Evolutionary conservation across 2,888 invertebrate genomes (phyloP), one percentile per base, ranked within the genome.

Genomic region (Cephus rjabovi): DNA sequence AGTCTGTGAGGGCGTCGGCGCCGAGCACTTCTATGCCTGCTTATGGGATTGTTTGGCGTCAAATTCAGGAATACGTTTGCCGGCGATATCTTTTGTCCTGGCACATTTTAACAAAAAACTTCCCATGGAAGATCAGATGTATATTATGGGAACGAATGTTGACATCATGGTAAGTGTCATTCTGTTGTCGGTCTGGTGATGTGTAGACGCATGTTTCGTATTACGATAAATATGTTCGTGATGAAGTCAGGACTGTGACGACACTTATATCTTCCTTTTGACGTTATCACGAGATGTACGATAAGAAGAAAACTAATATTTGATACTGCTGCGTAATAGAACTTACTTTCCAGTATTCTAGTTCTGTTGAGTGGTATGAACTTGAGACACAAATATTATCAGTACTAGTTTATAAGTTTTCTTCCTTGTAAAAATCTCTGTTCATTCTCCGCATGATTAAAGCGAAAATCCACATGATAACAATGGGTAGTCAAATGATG

Each of bases 1-100:
- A 86, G 95, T 97, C 12, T 96, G 96, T 87, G 94, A 94, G 76
- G 95, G 96, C 69, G 96, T 97, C 15, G 96, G 95, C 76, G 93
- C 95, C 0, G 93, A 94, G 78, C 95, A 95, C 90, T 98, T 98
- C 92, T 98, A 97, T 92, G 95, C 96, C 1, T 96, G 96, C 89
- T 93, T 98, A 73, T 98, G 98, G 98, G 96, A 97, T 88, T 96
- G 97, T 88, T 94, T 98, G 76, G 94, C 96, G 69, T 95, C 96
- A 74, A 96, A 96, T 91, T 95, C 96, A 35, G 94, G 95, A 6
- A 95, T 97, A 56, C 94, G 98, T 76, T 92, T 97, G 82, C 96
- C 97, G 4, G 98, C 97, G 23, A 95, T 97, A 84, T 95, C 95
- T 74, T 98, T 95, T 89, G 94, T 97, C 75, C 92, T 97, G 82